These are phyloP conservation scores for Leptinotarsa peninsularis DNA, from an alignment of 2,888 invertebrate genomes.

Conservation along the genomic window DNA sequence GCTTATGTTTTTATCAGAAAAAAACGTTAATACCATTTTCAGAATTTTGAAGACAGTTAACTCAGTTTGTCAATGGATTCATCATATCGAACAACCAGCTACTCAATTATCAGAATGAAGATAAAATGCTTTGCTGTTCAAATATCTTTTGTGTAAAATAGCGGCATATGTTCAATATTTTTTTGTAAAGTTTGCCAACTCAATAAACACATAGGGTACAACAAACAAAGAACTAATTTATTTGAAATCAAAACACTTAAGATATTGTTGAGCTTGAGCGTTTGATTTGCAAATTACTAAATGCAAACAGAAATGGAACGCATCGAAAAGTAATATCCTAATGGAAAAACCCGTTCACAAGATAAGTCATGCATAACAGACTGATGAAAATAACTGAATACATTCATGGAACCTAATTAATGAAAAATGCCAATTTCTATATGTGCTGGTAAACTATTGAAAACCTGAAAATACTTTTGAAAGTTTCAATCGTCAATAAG, in stretches of 20 bases:
- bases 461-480: neutral
- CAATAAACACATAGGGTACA: neutral
- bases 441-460: conserved; percentile 13
- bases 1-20: no score
- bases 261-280: conserved; percentile 38
- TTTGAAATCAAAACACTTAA: conserved; percentile 40
- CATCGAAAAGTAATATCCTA: conserved; percentile 49
- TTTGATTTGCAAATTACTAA: conserved; percentile 48
- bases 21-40: no score
- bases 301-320: conserved; percentile 43
- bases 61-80: no score
- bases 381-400: conserved; percentile 46
- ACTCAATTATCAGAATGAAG: no score
- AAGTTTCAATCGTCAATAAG: no score
- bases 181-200: no score
- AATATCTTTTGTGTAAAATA: no score
- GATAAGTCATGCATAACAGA: conserved; percentile 47
- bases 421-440: conserved; percentile 41
- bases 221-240: conserved; percentile 28
- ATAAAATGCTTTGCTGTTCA: no score
- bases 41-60: no score
- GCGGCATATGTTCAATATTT: no score
- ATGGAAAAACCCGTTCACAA: conserved; percentile 50
- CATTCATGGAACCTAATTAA: conserved; percentile 46
- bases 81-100: no score